Evolutionary conservation across 2,888 invertebrate genomes (phyloP).

Genomic region (Merodon equestris): DNA sequence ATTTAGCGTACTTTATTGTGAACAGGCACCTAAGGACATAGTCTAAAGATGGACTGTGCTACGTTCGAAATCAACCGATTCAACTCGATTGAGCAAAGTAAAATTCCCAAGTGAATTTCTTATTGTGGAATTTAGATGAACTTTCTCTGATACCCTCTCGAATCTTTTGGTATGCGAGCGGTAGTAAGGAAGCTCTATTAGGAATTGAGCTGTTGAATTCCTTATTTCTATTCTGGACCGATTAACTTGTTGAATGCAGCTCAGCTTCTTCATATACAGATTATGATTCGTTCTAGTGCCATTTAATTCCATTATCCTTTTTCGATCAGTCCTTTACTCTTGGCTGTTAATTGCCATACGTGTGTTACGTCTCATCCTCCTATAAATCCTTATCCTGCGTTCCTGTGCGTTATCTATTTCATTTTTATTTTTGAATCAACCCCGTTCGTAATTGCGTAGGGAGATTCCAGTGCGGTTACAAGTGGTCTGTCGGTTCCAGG

Average conservation of each 20-base stretch:
- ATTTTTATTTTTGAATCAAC: constrained; percentile 13
- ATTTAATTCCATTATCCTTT: too few relatives aligned
- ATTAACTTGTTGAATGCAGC: constrained; percentile 32
- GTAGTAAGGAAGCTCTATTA: not conserved
- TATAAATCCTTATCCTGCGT: constrained; percentile 1
- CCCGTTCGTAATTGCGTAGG: constrained; percentile 15
- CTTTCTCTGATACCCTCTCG: constrained; percentile 39
- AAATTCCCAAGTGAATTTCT: constrained; percentile 31
- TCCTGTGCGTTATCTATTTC: constrained; percentile 2
- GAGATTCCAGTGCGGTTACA: constrained; percentile 16
- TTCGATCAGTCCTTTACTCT: too few relatives aligned
- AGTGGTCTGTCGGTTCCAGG: constrained; percentile 53
- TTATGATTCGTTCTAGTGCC: too few relatives aligned
- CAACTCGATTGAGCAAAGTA: constrained; percentile 6
- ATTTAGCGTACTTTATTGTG: too few relatives aligned
- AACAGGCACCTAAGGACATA: too few relatives aligned
- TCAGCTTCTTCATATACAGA: too few relatives aligned
- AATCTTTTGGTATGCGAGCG: too few relatives aligned
- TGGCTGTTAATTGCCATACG: too few relatives aligned
- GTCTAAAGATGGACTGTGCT: too few relatives aligned
- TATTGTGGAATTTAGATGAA: constrained; percentile 62
- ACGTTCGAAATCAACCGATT: too few relatives aligned
- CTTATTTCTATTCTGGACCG: constrained; percentile 19
- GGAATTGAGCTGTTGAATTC: constrained; percentile 57
- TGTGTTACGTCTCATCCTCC: too few relatives aligned